phyloP scores from a whole-genome alignment of 1,140 invertebrate genomes.

The Apis mellifera region Amel_HAv3.1 CM009931.2:2151001-2151500 shows the following conservation, averaged over 20 bases:
- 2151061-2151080: neutral
- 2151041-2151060: neutral
- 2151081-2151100: too few relatives aligned
- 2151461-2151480: too few relatives aligned
- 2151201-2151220: too few relatives aligned
- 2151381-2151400: neutral
- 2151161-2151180: too few relatives aligned
- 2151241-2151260: neutral
- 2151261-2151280: neutral
- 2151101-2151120: too few relatives aligned
- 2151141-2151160: neutral
- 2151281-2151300: neutral
- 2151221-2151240: too few relatives aligned
- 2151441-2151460: neutral
- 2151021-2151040: neutral
- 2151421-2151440: too few relatives aligned
- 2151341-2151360: neutral
- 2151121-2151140: neutral
- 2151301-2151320: neutral
- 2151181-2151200: too few relatives aligned
- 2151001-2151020: too few relatives aligned
- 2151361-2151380: neutral
- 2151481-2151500: too few relatives aligned
- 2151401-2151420: neutral
- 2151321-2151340: neutral